Evolutionary conservation across 2,113 vertebrate genomes (phyloP).

Genomic region (Sinocyclocheilus maitianheensis): DNA sequence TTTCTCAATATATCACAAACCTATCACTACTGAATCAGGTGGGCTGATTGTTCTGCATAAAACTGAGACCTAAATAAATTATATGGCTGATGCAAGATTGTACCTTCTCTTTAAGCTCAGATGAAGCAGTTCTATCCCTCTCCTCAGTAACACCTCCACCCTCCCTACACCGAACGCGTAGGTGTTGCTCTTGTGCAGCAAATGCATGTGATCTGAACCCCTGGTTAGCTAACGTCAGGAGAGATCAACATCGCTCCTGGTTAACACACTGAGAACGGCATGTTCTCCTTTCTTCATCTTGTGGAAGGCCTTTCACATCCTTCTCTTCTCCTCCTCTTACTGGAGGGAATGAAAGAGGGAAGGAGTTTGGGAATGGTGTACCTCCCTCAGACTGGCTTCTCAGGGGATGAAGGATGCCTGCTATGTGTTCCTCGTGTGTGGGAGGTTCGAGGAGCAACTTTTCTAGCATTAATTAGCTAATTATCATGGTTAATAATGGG

Average conservation of each 20-base stretch:
- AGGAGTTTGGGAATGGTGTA: constrained; percentile 12
- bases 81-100: constrained; percentile 5
- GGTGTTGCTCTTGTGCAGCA: constrained; percentile 32
- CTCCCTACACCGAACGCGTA: background rate
- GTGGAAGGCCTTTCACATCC: background rate
- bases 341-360: constrained; percentile 11
- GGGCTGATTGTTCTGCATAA: background rate
- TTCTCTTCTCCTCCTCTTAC: constrained; percentile 13
- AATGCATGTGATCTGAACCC: constrained; percentile 22
- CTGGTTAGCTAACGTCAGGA: constrained; percentile 28
- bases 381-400: constrained; percentile 29
- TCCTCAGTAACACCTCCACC: background rate
- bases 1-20: constrained; percentile 13
- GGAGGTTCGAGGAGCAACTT: constrained; percentile 7
- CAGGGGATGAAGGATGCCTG: constrained; percentile 27
- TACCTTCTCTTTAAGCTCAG: background rate
- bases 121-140: constrained; percentile 6
- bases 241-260: constrained; percentile 2
- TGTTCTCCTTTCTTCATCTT: constrained; percentile 4
- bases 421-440: background rate
- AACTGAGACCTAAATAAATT: background rate
- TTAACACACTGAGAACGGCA: constrained; percentile 5
- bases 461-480: constrained; percentile 27
- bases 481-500: constrained; percentile 27
- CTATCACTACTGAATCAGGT: background rate